Evolutionary conservation across 2,113 vertebrate genomes (phyloP).

Genomic region (Strix uralensis): DNA sequence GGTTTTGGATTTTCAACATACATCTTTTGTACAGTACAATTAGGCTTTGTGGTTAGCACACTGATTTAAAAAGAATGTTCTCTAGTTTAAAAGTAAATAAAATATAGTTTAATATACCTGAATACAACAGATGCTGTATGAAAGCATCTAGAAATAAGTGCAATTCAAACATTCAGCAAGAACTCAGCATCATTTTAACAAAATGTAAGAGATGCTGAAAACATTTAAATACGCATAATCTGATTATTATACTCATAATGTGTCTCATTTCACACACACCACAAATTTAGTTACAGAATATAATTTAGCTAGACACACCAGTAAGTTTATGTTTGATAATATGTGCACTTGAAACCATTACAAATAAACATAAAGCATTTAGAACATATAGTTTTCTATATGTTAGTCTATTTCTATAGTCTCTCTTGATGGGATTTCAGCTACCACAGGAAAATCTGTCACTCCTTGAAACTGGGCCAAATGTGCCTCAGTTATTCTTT

Average conservation of each 20-base stretch:
- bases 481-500: neutral
- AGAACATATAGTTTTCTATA: neutral
- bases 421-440: neutral
- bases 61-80: slow-evolving; percentile 40
- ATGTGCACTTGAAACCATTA: neutral
- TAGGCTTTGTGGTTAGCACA: slow-evolving; percentile 30
- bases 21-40: neutral
- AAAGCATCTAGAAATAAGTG: neutral
- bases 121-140: neutral
- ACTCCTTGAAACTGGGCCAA: neutral
- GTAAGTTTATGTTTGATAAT: neutral
- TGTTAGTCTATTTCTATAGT: neutral
- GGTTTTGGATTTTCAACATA: slow-evolving; percentile 30
- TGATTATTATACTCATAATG: neutral
- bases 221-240: neutral
- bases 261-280: neutral
- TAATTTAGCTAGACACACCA: neutral
- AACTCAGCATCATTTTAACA: neutral
- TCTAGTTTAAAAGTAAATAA: slow-evolving; percentile 10
- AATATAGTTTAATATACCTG: slow-evolving; percentile 1
- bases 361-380: neutral
- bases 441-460: neutral
- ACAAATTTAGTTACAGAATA: neutral
- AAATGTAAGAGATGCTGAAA: neutral
- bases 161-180: neutral